A percentile compares a stretch with the other conserved stretches of the same genome.
These are phyloP conservation scores for Rhea americana DNA, from an alignment of 2,113 vertebrate species.

Conservation along the genomic window DNA sequence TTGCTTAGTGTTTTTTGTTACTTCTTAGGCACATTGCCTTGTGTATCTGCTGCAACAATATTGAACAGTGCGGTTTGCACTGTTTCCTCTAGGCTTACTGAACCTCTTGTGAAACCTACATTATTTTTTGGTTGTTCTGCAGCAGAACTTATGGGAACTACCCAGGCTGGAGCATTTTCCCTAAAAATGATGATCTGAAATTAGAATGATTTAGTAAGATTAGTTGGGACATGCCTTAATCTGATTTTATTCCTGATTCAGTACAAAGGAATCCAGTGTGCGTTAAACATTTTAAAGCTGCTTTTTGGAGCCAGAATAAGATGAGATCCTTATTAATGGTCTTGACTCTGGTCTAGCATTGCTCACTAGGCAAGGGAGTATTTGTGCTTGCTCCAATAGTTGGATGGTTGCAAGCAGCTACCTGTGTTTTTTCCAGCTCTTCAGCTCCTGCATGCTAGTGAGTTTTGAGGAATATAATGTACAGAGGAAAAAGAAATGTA, in stretches of 20 bases:
- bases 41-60: background rate
- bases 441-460: background rate
- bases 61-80: background rate
- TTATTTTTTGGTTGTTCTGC: background rate
- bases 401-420: background rate
- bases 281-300: background rate
- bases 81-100: background rate
- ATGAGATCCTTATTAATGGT: background rate
- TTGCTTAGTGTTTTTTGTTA: background rate
- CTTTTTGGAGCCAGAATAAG: background rate
- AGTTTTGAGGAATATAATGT: background rate
- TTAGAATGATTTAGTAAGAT: background rate
- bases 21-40: background rate
- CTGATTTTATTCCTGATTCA: background rate
- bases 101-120: background rate
- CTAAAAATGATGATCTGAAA: background rate
- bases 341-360: background rate
- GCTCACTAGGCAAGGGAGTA: background rate
- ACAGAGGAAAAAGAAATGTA: background rate
- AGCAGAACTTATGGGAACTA: background rate
- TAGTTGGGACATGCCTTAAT: background rate
- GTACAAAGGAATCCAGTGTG: background rate
- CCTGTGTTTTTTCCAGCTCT: background rate
- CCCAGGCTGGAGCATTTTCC: background rate
- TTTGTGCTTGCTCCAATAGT: fast-evolving